Evolutionary conservation across 2,797 vertebrate genomes (phyloP).

Genomic region (Etheostoma nigrum): DNA sequence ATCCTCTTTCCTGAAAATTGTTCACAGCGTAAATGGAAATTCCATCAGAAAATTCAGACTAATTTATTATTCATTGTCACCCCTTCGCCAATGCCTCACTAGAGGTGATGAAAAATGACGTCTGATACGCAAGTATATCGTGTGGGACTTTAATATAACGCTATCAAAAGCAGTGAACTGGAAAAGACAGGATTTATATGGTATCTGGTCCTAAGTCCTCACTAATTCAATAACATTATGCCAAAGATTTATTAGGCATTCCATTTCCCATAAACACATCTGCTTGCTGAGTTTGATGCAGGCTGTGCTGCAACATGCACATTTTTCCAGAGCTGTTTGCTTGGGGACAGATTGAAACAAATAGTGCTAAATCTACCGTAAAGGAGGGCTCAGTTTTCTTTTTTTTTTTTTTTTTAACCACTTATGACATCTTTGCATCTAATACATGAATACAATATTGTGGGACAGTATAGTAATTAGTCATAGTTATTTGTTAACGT

Average conservation of each 20-base stretch:
- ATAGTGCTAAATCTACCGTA: constrained; percentile 14
- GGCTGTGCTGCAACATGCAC: constrained; percentile 35
- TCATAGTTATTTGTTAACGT: constrained; percentile 10
- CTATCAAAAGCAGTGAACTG: constrained; percentile 78
- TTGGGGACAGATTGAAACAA: constrained; percentile 17
- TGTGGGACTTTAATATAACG: constrained; percentile 77
- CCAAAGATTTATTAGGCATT: constrained; percentile 76
- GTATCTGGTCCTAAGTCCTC: constrained; percentile 74
- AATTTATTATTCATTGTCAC: constrained; percentile 86
- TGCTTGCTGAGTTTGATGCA: constrained; percentile 54
- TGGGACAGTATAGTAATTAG: not conserved
- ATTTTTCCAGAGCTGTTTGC: constrained; percentile 41
- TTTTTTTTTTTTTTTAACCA: not conserved
- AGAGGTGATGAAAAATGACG: constrained; percentile 77
- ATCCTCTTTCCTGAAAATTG: constrained; percentile 83
- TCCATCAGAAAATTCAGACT: constrained; percentile 82
- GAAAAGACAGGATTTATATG: constrained; percentile 80
- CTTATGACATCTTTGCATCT: not conserved
- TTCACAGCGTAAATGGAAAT: constrained; percentile 84
- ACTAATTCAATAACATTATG: constrained; percentile 84
- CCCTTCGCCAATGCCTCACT: constrained; percentile 55
- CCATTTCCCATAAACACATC: constrained; percentile 74
- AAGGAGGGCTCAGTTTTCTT: not conserved
- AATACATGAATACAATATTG: not conserved
- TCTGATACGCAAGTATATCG: constrained; percentile 80